Conservation (phyloP, 2,113 vertebrate genomes). For the Todiramphus saurophagus region DNA sequence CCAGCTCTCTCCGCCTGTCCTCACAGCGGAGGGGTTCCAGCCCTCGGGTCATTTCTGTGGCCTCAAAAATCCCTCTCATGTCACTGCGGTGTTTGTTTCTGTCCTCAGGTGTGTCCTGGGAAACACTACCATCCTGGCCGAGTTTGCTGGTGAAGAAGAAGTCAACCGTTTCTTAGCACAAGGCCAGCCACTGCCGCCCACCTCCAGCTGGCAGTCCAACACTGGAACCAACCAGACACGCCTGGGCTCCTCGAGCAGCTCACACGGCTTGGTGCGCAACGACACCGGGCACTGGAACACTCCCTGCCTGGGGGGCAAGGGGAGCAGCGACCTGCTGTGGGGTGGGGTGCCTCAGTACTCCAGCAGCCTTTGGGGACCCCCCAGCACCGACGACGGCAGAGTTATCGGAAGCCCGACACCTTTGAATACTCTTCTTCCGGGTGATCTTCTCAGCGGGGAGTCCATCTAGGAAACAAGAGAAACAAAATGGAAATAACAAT, state of each 20-base stretch:
- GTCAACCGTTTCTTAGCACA: slow-evolving; percentile 97
- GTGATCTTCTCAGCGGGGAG: slow-evolving; percentile 95
- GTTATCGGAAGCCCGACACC: slow-evolving; percentile 93
- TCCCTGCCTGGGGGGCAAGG: slow-evolving; percentile 81
- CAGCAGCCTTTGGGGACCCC: slow-evolving; percentile 94
- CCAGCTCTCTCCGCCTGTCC: background rate
- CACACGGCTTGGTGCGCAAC: slow-evolving; percentile 82
- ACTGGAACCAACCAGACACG: slow-evolving; percentile 84
- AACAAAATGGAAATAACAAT: slow-evolving; percentile 50
- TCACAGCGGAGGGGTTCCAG: background rate
- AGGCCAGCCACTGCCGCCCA: slow-evolving; percentile 92
- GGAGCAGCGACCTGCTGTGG: slow-evolving; percentile 93
- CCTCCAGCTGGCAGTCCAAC: slow-evolving; percentile 96
- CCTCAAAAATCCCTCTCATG: background rate
- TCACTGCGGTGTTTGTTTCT: background rate
- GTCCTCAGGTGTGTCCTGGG: slow-evolving; percentile 95
- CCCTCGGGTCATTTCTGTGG: background rate
- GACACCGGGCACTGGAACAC: slow-evolving; percentile 88
- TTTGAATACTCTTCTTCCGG: slow-evolving; percentile 93
- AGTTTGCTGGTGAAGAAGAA: slow-evolving; percentile 97
- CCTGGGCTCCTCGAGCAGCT: slow-evolving; percentile 81
- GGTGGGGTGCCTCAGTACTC: slow-evolving; percentile 93
- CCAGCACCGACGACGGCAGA: slow-evolving; percentile 85
- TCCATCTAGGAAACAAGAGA: slow-evolving; percentile 84
- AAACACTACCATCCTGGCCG: slow-evolving; percentile 98